Evolutionary conservation across 2,888 invertebrate species (phyloP), one percentile per base, ranked within the genome.

Genomic region (Dicycla oo): DNA sequence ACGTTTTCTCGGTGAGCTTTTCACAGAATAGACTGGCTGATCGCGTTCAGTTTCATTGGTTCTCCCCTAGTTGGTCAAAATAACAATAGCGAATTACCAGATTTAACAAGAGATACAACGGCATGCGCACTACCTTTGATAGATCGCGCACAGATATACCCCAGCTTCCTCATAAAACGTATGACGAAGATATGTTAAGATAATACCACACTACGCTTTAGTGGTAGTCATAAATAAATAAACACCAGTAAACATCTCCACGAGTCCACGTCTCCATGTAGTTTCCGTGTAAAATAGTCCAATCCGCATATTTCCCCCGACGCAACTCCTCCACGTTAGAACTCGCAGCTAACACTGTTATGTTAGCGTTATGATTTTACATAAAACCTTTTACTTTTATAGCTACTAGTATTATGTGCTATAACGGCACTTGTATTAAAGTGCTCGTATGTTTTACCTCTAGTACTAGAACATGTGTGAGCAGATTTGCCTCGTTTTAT

Each of bases 351-450:
- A 75, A 74, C 73, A 70, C 40, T 43, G 73, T 80, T 69, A 73
- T 71, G 75, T 53, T 74, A 69, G 49, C 71, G 80, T 77, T 80
- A 85, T 77, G 74, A 85, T 80, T 83, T 80, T 84, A 76, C 85
- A 83, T 83, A 73, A 80, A 83, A 80, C 69, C 80, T 69, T 61
- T 63, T 78, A 82, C 75, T 75, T 76, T 78, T 84, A 82, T 62
- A 63, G 76, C 70, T 72, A 45, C 65, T 58, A 57, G 61, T 69
- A 83, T 78, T 73, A 84, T 79, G 69, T 64, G 62, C 78, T 79
- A 64, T 81, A 79, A 81, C 54, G 58, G 81, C 57, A 79, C 81
- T 81, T 84, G 79, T 82, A 80, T 83, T 85, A 81, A 86, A 86
- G 82, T 82, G 84, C 79, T 84, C 78, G 78, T 87, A 82, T 67